Evolutionary conservation across 1,140 invertebrate genomes (phyloP), one percentile per base, ranked within the genome.

Genomic region (Geopemphigus sp.): DNA sequence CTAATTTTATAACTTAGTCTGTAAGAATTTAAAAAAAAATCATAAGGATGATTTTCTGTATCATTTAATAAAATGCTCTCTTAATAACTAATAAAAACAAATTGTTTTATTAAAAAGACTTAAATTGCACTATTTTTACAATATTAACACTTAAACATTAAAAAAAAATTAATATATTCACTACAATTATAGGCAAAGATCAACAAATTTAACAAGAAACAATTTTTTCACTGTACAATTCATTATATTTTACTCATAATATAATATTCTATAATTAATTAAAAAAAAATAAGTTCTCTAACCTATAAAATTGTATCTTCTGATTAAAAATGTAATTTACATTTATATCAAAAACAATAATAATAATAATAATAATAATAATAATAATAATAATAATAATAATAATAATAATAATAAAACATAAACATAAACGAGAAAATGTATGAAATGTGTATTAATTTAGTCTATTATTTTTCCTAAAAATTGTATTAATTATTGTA

Each of bases 41-140:
- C 22, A 24, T 59, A 78, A 24, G 26, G 57, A 78, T 59, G 22
- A 59, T 78, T 61, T 78, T 78, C 39, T 54, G 50, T 72, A 72
- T 72, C 47, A 72, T 72, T 78, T 78, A 78, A 78, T 78, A 78
- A 78, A 78, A 78, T 78, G 74, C 74, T 78, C 74, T 78, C 74
- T 78, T 78, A 78, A 78, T 61, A 63, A 78, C 74, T 78, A 78
- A 63, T 78, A 50, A 78, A 78, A 78, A 78, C 74, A 78, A 78
- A 78, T 78, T 78, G 72, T 78, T 78, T 78, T 78, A 78, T 78
- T 78, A 78, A 78, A 78, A 78, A 78, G 74, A 78, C 74, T 78
- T 78, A 78, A 78, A 78, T 78, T 78, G 74, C 74, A 78, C 74
- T 78, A 78, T 78, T 78, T 78, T 63, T 78, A 78, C 74, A 78